A percentile compares a stretch with the other conserved stretches of the same genome.
Conservation (phyloP, 1,140 invertebrate genomes). For the Atta texana region DNA sequence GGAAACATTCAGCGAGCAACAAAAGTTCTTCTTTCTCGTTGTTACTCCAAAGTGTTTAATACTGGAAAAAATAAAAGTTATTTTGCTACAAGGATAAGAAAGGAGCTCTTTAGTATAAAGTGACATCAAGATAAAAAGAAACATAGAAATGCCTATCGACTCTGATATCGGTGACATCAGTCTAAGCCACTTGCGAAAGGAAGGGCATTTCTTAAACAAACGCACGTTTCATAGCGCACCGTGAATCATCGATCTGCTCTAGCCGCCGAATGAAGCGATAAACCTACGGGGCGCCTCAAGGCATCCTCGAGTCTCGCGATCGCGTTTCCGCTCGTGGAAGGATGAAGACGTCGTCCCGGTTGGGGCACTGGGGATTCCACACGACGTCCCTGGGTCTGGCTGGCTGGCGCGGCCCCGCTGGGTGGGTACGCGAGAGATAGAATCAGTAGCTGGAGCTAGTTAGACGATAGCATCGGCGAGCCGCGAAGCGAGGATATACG, state of each 20-base stretch:
- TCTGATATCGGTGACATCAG: not conserved
- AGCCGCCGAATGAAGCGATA: constrained; percentile 46
- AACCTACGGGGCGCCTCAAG: constrained; percentile 14
- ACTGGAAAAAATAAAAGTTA: not conserved
- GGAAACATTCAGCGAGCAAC: too few relatives aligned
- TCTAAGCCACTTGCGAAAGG: not conserved
- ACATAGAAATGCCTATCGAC: not conserved
- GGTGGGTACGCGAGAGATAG: constrained; percentile 85
- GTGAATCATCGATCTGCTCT: constrained; percentile 32
- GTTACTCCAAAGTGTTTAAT: not conserved
- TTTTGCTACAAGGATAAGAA: not conserved
- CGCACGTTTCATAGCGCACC: not conserved
- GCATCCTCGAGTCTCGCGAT: constrained; percentile 31
- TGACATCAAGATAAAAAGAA: not conserved
- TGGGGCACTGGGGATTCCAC: constrained; percentile 71
- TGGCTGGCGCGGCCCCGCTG: constrained; percentile 82
- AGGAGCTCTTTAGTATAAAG: not conserved
- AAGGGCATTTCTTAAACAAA: not conserved
- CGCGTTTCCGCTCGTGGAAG: constrained; percentile 46
- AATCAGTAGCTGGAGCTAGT: constrained; percentile 87
- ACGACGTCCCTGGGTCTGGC: constrained; percentile 81
- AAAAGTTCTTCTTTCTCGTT: too few relatives aligned
- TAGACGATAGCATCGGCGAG: constrained; percentile 85
- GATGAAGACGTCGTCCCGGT: constrained; percentile 60
- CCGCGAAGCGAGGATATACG: constrained; percentile 82